A percentile compares a stretch with the other conserved stretches of the same genome.
These are phyloP conservation scores for Pyrgus malvae DNA, from an alignment of 2,888 invertebrate species.

Conservation along the genomic window DNA sequence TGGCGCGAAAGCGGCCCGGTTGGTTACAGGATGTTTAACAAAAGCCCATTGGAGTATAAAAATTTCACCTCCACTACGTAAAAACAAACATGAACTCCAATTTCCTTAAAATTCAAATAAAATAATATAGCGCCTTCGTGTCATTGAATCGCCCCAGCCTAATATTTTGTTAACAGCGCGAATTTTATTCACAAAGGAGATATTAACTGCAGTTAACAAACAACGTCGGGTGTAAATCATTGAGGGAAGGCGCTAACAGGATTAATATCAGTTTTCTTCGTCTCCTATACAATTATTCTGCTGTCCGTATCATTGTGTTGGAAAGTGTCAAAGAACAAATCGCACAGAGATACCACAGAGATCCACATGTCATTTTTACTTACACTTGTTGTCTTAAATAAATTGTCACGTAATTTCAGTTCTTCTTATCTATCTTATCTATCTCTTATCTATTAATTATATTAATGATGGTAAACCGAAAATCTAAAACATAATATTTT, in stretches of 20 bases:
- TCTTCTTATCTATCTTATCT: too few relatives aligned
- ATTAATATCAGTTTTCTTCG: conserved; percentile 73
- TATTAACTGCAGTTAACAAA: conserved; percentile 47
- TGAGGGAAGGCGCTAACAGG: conserved; percentile 41
- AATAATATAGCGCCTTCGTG: neutral
- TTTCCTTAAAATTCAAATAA: conserved; percentile 3
- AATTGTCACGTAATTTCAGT: too few relatives aligned
- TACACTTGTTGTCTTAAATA: too few relatives aligned
- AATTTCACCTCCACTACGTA: too few relatives aligned
- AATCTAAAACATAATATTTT: too few relatives aligned
- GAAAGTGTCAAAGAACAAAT: conserved; percentile 52
- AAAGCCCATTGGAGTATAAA: too few relatives aligned
- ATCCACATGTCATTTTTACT: too few relatives aligned
- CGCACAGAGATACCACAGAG: neutral
- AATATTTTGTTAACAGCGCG: conserved; percentile 14
- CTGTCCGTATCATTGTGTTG: conserved; percentile 68
- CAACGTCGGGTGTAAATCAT: conserved; percentile 43
- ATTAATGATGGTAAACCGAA: too few relatives aligned
- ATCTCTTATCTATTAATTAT: too few relatives aligned
- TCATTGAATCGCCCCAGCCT: conserved; percentile 1
- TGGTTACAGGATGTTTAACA: too few relatives aligned
- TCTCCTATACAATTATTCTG: conserved; percentile 68
- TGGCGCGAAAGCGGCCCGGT: too few relatives aligned
- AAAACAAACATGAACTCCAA: neutral
- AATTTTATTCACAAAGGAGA: conserved; percentile 42